phyloP scores from a whole-genome alignment of 2,797 vertebrate species.

The Sebastes baramenuke region DNA sequence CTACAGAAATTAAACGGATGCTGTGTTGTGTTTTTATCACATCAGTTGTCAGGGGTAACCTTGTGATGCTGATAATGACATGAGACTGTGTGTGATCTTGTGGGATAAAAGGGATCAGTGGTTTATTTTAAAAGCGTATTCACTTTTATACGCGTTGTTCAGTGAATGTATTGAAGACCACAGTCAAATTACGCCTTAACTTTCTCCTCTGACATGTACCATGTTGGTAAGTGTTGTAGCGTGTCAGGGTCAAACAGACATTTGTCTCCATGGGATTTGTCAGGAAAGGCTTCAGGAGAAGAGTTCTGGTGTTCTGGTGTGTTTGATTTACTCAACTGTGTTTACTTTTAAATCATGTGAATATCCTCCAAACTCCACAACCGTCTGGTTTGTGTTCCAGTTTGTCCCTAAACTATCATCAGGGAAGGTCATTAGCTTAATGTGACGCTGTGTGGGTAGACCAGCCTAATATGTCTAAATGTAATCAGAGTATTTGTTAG shows the following conservation, averaged over 20 bases:
- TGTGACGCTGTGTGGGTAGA: background rate
- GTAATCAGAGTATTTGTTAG: constrained; percentile 69
- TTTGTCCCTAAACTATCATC: background rate
- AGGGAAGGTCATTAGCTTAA: background rate
- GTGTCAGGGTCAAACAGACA: background rate
- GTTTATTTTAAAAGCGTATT: too few relatives aligned
- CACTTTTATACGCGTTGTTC: background rate
- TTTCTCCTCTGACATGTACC: background rate
- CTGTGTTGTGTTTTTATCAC: background rate
- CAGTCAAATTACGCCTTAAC: background rate
- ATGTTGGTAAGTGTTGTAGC: background rate
- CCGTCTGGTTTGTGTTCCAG: background rate
- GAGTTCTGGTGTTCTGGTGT: background rate
- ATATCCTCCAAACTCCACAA: background rate
- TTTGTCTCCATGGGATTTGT: background rate
- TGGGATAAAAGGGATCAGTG: background rate
- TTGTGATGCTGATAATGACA: background rate
- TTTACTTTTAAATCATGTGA: background rate
- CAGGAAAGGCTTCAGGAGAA: background rate
- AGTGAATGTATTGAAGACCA: background rate
- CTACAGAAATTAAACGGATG: background rate
- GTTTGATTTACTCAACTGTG: background rate
- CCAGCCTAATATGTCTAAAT: constrained; percentile 3
- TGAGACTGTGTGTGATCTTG: background rate
- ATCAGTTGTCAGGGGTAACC: background rate